Percentiles rank a stretch among this genome's conserved stretches.
Evolutionary conservation across 2,797 vertebrate species (phyloP).

Genomic region (Sciaenops ocellatus): DNA sequence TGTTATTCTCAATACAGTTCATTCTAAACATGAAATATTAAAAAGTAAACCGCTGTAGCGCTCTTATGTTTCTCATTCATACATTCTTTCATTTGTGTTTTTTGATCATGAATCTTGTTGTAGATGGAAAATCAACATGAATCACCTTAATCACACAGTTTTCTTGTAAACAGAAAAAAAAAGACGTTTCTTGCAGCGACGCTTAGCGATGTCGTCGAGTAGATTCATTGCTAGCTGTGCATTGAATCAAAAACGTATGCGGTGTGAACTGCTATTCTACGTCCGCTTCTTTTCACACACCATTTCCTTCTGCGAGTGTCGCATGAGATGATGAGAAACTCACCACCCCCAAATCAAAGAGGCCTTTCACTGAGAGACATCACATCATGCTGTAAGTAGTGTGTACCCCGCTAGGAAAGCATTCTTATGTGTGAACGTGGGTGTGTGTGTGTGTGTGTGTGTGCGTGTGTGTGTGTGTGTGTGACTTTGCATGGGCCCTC

Average conservation of each 20-base stretch:
- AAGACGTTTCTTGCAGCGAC: neutral
- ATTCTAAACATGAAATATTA: slow-evolving; percentile 51
- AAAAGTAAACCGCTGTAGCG: slow-evolving; percentile 27
- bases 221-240: slow-evolving; percentile 16
- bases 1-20: slow-evolving; percentile 50
- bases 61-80: slow-evolving; percentile 32
- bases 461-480: slow-evolving; percentile 40
- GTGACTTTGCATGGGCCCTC: slow-evolving; percentile 36
- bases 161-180: slow-evolving; percentile 14
- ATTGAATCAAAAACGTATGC: slow-evolving; percentile 35
- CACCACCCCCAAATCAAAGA: slow-evolving; percentile 52
- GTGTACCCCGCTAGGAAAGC: slow-evolving; percentile 46
- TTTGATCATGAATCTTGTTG: slow-evolving; percentile 34
- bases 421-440: slow-evolving; percentile 10
- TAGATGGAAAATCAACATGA: slow-evolving; percentile 45
- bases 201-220: neutral
- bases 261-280: slow-evolving; percentile 21
- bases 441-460: slow-evolving; percentile 38
- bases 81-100: slow-evolving; percentile 27
- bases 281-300: slow-evolving; percentile 27
- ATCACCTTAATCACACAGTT: slow-evolving; percentile 37
- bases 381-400: slow-evolving; percentile 37
- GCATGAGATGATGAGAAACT: slow-evolving; percentile 45
- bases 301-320: slow-evolving; percentile 20
- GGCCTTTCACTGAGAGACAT: slow-evolving; percentile 60